A percentile compares a stretch with the other conserved stretches of the same genome.
phyloP scores from a whole-genome alignment of 2,797 vertebrate species.

The Anguilla pacifica region DNA sequence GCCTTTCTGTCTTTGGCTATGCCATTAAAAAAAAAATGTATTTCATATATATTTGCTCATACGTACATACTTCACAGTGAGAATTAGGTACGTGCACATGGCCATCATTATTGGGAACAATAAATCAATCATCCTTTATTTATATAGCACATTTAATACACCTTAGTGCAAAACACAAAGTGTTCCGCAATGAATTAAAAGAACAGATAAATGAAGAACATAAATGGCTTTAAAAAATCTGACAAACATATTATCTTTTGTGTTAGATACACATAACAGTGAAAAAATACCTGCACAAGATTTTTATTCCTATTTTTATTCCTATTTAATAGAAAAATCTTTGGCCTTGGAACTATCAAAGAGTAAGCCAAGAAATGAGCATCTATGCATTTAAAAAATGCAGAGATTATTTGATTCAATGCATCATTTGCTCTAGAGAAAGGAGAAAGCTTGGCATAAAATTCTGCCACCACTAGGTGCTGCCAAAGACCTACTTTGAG shows the following conservation, averaged over 20 bases:
- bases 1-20: constrained; percentile 1
- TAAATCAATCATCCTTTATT: background rate
- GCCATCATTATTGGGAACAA: background rate
- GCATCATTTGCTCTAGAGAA: background rate
- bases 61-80: constrained; percentile 10
- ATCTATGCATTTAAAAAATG: background rate
- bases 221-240: background rate
- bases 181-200: too few relatives aligned
- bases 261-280: background rate
- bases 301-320: too few relatives aligned
- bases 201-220: too few relatives aligned
- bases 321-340: background rate
- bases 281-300: background rate
- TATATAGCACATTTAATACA: too few relatives aligned
- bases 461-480: constrained; percentile 91
- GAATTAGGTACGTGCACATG: background rate
- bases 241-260: background rate
- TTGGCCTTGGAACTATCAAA: background rate
- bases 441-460: constrained; percentile 42
- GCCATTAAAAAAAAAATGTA: constrained; percentile 13
- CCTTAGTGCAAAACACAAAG: too few relatives aligned
- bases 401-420: background rate
- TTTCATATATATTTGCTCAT: background rate
- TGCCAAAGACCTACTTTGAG: constrained; percentile 83
- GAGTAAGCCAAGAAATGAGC: background rate